Evolutionary conservation across 2,888 invertebrate genomes (phyloP).

Genomic region (Lymantria dispar): DNA sequence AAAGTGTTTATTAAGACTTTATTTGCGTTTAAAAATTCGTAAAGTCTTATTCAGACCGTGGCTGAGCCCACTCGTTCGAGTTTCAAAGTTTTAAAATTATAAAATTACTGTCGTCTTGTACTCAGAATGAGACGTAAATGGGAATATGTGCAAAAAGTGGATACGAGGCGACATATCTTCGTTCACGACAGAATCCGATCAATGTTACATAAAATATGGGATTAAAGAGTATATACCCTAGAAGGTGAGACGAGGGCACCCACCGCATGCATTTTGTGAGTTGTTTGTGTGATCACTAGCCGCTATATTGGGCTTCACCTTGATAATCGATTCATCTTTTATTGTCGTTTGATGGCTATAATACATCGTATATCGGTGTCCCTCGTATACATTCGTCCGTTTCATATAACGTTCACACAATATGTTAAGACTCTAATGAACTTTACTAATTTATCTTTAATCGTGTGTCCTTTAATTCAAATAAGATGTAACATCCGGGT

Average conservation of each 20-base stretch:
- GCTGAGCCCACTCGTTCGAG: constrained; percentile 56
- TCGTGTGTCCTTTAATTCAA: too few relatives aligned
- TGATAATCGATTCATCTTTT: constrained; percentile 65
- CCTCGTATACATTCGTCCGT: constrained; percentile 26
- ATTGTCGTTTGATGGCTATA: constrained; percentile 55
- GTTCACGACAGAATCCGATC: constrained; percentile 64
- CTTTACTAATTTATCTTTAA: too few relatives aligned
- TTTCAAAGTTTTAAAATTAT: constrained; percentile 71
- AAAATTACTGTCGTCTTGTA: constrained; percentile 63
- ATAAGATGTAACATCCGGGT: too few relatives aligned
- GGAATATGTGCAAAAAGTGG: constrained; percentile 61
- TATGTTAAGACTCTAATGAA: too few relatives aligned
- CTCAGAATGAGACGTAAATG: constrained; percentile 73
- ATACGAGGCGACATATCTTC: constrained; percentile 60
- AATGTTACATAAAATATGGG: constrained; percentile 64
- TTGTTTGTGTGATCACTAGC: constrained; percentile 4
- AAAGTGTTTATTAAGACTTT: constrained; percentile 78
- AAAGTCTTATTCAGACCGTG: constrained; percentile 71
- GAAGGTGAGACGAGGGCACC: constrained; percentile 41
- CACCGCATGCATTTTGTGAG: constrained; percentile 23
- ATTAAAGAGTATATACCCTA: constrained; percentile 57
- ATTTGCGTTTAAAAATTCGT: constrained; percentile 75
- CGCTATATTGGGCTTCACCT: constrained; percentile 25
- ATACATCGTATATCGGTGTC: constrained; percentile 43
- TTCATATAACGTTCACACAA: neutral